Conservation (phyloP, 2,113 vertebrate genomes). For the Microtus pennsylvanicus region DNA sequence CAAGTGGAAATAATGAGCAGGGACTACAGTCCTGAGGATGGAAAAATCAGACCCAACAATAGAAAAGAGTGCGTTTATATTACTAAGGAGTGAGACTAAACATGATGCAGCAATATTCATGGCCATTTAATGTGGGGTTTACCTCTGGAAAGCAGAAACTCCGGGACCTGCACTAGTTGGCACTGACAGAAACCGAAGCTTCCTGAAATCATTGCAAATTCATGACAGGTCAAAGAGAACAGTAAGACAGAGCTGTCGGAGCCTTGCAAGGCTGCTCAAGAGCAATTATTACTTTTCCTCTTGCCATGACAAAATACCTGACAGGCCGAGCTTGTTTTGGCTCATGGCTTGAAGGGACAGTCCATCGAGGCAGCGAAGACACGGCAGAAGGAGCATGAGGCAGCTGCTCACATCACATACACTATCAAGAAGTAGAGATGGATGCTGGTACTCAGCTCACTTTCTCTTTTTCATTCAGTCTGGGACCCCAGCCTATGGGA, state of each 20-base stretch:
- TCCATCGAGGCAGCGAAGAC: background rate
- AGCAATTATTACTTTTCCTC: background rate
- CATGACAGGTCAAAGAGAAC: background rate
- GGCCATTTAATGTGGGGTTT: background rate
- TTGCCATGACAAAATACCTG: background rate
- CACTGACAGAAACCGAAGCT: background rate
- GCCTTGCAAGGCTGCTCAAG: background rate
- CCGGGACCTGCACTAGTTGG: rapidly evolving
- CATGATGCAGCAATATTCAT: too few species aligned
- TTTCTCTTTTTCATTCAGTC: background rate
- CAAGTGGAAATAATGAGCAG: background rate
- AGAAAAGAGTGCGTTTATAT: background rate
- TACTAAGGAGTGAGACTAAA: background rate
- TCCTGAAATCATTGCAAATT: background rate
- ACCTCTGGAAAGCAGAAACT: background rate
- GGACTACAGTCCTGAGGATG: background rate
- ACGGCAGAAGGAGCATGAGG: background rate
- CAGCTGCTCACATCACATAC: background rate
- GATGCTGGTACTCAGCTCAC: background rate
- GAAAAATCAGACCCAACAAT: background rate
- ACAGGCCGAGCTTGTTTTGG: background rate
- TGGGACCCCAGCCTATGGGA: too few species aligned
- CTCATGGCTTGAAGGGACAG: background rate
- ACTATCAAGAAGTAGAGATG: background rate
- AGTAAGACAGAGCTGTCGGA: background rate